These are phyloP conservation scores for Julus scanicus DNA, from an alignment of 2,888 invertebrate species.

Conservation along the genomic window DNA sequence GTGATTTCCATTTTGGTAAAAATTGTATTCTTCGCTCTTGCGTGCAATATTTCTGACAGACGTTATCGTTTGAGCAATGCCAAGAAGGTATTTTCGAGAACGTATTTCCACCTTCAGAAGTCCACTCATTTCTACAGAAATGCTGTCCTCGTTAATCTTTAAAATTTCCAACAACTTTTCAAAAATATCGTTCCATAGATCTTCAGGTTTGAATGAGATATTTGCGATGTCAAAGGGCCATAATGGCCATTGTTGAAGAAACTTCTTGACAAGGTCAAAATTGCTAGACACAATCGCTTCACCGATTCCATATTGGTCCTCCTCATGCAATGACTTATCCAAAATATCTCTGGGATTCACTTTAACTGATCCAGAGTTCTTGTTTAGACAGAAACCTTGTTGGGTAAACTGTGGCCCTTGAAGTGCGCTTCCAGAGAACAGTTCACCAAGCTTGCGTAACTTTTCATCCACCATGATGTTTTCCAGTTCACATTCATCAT, in stretches of 20 bases:
- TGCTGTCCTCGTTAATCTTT: neutral
- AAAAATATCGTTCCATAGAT: neutral
- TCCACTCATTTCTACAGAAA: neutral
- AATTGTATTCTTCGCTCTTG: neutral
- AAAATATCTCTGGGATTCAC: neutral
- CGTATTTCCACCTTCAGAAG: neutral
- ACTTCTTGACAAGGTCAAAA: neutral
- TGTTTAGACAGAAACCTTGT: neutral
- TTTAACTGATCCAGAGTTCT: neutral
- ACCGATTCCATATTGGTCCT: neutral
- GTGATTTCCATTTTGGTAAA: neutral
- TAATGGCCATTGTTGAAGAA: neutral
- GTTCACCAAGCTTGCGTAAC: neutral
- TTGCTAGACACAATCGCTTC: neutral
- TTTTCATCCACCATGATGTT: neutral
- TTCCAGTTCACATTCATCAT: neutral
- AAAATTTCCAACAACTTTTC: neutral
- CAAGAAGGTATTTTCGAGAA: neutral
- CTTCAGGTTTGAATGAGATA: neutral
- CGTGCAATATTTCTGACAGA: conserved; percentile 2
- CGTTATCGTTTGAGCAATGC: neutral
- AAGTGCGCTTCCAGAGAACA: neutral
- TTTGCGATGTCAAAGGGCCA: neutral
- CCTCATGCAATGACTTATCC: neutral
- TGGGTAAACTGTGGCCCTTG: neutral